Evolutionary conservation across 2,797 vertebrate genomes (phyloP), one percentile per base, ranked within the genome.

Genomic region (Gallinago solitaria): DNA sequence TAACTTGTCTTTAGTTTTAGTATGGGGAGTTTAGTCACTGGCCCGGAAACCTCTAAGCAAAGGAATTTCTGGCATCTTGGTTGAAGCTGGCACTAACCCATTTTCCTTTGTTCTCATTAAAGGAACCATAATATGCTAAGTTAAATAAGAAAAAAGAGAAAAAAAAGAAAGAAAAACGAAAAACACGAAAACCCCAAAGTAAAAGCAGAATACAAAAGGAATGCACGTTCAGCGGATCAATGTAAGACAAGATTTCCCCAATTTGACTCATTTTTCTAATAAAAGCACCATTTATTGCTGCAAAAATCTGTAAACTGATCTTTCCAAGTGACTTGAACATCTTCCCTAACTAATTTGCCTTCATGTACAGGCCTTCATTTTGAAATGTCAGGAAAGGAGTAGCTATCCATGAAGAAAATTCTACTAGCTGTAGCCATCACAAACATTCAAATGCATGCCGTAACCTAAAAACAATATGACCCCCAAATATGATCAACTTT

Each of bases 31-130:
- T 96, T 80, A 90, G 81, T 37, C 83, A 76, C 80, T 89, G 63
- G 86, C 77, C 94, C 15, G 25, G 94, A 97, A 96, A 95, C 50
- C 81, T 97, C 90, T 35, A 30, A 95, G 80, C 83, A 92, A 87
- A 97, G 88, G 95, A 96, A 97, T 97, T 97, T 96, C 94, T 96
- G 96, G 92, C 94, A 95, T 97, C 92, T 94, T 93, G 80, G 83
- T 20, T 82, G 63, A 63, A 93, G 83, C 83, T 96, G 96, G 95
- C 94, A 97, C 70, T 63, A 95, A 90, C 83, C 77, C 92, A 89
- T 93, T 94, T 89, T 93, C 77, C 56, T 96, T 97, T 95, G 93
- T 96, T 96, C 90, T 94, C 67, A 93, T 94, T 96, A 96, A 95
- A 95, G 81, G 83, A 96, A 93, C 83, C 80, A 87, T 87, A 94